Conservation (phyloP, 2,888 invertebrate species). For the Galeopsomyia nigrocyanea region DNA sequence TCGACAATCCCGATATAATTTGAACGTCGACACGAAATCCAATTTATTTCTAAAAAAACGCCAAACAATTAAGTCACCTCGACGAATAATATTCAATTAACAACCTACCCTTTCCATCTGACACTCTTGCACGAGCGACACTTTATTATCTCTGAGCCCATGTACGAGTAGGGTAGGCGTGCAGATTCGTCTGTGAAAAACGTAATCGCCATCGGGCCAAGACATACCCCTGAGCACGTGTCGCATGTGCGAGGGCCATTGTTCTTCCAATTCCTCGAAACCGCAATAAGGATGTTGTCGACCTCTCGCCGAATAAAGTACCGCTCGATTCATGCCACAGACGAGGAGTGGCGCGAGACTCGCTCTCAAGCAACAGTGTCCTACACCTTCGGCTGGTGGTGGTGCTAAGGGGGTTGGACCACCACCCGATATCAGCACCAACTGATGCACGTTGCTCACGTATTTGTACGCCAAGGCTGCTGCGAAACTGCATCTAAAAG, state of each 20-base stretch:
- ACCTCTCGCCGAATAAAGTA: slow-evolving; percentile 72
- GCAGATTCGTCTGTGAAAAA: slow-evolving; percentile 75
- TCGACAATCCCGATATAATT: too few relatives aligned
- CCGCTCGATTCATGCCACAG: slow-evolving; percentile 72
- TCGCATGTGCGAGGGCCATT: slow-evolving; percentile 70
- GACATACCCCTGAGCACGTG: slow-evolving; percentile 74
- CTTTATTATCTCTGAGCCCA: slow-evolving; percentile 76
- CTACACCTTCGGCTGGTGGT: slow-evolving; percentile 71
- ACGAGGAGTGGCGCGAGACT: slow-evolving; percentile 73
- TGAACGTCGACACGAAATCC: too few relatives aligned
- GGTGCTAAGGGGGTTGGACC: slow-evolving; percentile 78
- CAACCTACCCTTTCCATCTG: slow-evolving; percentile 77
- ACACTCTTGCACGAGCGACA: slow-evolving; percentile 78
- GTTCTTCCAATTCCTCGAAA: slow-evolving; percentile 61
- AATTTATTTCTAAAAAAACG: too few relatives aligned
- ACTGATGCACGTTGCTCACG: slow-evolving; percentile 72
- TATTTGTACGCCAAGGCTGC: slow-evolving; percentile 74
- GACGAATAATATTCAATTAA: neutral
- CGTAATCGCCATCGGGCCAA: slow-evolving; percentile 79
- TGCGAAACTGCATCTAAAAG: slow-evolving; percentile 74
- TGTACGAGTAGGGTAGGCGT: slow-evolving; percentile 77
- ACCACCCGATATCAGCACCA: slow-evolving; percentile 78
- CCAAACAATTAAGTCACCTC: too few relatives aligned
- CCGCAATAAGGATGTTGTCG: slow-evolving; percentile 72
- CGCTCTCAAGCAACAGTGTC: slow-evolving; percentile 70